phyloP scores from a whole-genome alignment of 2,888 invertebrate species.

The Nomada goodeniana region DNA sequence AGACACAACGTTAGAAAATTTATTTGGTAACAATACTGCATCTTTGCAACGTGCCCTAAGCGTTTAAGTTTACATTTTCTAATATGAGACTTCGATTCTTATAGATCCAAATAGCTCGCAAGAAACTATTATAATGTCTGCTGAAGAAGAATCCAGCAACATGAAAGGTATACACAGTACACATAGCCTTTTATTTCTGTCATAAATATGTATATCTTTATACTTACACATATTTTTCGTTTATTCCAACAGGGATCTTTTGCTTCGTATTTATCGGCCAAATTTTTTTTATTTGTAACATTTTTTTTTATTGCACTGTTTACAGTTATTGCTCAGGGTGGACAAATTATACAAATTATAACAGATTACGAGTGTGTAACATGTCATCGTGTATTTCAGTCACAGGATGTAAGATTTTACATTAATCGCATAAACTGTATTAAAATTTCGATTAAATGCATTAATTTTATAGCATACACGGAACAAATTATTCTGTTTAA shows the following conservation, averaged over 20 bases:
- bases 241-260: background rate
- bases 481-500: conserved; percentile 13
- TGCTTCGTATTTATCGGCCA: background rate
- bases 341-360: conserved; percentile 77
- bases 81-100: conserved; percentile 18
- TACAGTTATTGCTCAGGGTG: conserved; percentile 74
- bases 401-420: conserved; percentile 73
- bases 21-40: conserved; percentile 56
- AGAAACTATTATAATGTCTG: conserved; percentile 48
- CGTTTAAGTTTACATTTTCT: background rate
- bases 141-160: conserved; percentile 40
- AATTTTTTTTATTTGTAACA: conserved; percentile 27
- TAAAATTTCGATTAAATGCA: background rate
- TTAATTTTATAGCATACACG: background rate
- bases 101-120: conserved; percentile 39
- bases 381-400: conserved; percentile 80
- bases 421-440: conserved; percentile 16
- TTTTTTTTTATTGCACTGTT: conserved; percentile 45
- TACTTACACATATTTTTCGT: background rate
- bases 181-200: background rate
- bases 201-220: background rate
- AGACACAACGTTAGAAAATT: conserved; percentile 40
- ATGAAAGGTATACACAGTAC: conserved; percentile 47
- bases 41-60: background rate
- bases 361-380: conserved; percentile 82